Base-by-base conservation (phyloP, 2,113 vertebrate genomes). In the Sinocyclocheilus anshuiensis region DNA sequence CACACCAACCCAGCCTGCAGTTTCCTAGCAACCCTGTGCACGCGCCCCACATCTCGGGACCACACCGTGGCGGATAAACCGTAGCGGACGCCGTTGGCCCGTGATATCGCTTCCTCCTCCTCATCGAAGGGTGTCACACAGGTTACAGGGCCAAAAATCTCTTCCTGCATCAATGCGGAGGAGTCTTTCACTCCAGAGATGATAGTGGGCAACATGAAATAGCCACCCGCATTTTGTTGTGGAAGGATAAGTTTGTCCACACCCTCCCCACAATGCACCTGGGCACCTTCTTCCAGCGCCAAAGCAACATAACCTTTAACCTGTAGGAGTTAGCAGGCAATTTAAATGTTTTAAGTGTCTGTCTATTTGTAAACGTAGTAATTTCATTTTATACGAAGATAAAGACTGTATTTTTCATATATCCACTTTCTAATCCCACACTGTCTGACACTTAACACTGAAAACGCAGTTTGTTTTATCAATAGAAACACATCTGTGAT, bases 81-180 rank as follows among this genome's bases (percentile, higher is more conserved):
- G 0, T 98, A 99, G 65, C 96, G 97, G 67, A 99, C 97, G 0
- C 72, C 86, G 0, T 99, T 99, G 71, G 96, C 97, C 91, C 94
- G 95, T 81, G 89, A 29, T 2, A 99, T 94, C 33, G 95, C 98
- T 91, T 99, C 97, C 2, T 98, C 96, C 92, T 99, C 98, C 0
- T 92, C 95, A 89, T 97, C 96, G 72, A 99, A 99, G 36, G 94
- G 92, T 84, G 95, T 94, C 36, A 99, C 88, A 63, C 98, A 99
- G 0, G 96, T 95, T 91, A 99, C 96, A 0, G 98, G 98, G 20
- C 98, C 98, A 80, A 99, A 99, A 90, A 99, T 99, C 95, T 99
- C 98, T 90, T 99, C 97, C 92, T 97, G 97, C 97, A 97, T 99
- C 90, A 97, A 95, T 15, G 92, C 91, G 39, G 97, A 99, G 39